Evolutionary conservation across 2,797 vertebrate species (phyloP), one percentile per base, ranked within the genome.

Genomic region (Hybognathus amarus): DNA sequence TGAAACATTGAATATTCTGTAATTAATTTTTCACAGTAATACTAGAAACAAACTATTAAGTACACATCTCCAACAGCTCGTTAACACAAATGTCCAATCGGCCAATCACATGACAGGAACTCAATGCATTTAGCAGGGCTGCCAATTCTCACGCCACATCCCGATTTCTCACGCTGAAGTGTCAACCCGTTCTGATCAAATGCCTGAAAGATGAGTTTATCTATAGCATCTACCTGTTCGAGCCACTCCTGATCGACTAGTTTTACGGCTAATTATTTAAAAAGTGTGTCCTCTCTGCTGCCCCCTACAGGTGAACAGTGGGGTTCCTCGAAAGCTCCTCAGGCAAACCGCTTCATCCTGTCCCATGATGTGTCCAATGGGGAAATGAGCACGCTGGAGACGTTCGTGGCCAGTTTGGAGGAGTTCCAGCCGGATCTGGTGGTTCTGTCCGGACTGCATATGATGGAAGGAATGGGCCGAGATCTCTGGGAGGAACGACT

Each of bases 331-430:
- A 94, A 69, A 90, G 98, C 98, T 0, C 97, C 97, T n/a, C 92
- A 96, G 61, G 98, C 98, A 78, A 99, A 96, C 93, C 97, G 98
- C 86, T 99, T 99, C 90, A 99, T 99, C 94, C 98, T 99, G 91
- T 99, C 98, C 64, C 98, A 99, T 0, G 98, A 99, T 38, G 89
- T 97, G 45, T 97, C 98, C 73, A 99, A 99, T 0, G 97, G 97
- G 0, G 96, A 93, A 89, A 97, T 99, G 94, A 98, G 94, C 75
- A 94, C 93, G 47, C 93, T 99, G 91, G 98, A 99, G 92, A 95
- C 94, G 5, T 97, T 99, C n/a, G 94, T 98, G 88, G 95, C 96
- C 52, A 99, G 96, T 87, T 90, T 99, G 92, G 97, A 99, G 40
- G 97, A 99, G 83, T 99, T 99, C 85, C 94, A 96, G 89, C 98